Evolutionary conservation across 2,888 invertebrate species (phyloP).

Genomic region (Trachelus iudaicus): DNA sequence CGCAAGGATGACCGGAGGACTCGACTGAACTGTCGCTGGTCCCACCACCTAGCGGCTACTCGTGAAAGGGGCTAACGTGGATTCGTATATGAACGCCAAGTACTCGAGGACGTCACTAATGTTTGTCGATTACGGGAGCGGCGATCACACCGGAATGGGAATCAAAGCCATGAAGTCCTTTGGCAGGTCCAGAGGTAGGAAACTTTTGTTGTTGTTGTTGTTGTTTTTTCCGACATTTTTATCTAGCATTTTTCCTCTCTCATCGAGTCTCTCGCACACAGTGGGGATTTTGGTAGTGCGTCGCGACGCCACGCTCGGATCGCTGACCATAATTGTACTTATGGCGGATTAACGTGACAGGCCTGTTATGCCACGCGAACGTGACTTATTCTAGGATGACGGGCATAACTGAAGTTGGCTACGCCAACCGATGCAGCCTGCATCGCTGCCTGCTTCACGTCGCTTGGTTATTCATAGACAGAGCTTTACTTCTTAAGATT

Average conservation of each 20-base stretch:
- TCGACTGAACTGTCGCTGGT: not conserved
- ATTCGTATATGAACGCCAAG: constrained; percentile 14
- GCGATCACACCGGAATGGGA: constrained; percentile 79
- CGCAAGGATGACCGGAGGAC: not conserved
- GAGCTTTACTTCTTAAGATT: not conserved
- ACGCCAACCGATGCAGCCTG: constrained; percentile 36
- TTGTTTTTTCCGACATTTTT: not conserved
- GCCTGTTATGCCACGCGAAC: constrained; percentile 36
- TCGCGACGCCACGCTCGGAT: constrained; percentile 30
- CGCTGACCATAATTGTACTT: constrained; percentile 36
- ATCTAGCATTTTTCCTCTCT: not conserved
- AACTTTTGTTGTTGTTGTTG: not conserved
- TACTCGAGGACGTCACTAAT: constrained; percentile 63
- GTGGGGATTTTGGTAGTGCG: not conserved
- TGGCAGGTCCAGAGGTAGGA: constrained; percentile 85
- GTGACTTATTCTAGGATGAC: constrained; percentile 38
- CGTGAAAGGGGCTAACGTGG: not conserved
- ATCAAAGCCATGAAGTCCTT: constrained; percentile 90
- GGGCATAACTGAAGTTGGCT: constrained; percentile 44
- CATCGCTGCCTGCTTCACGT: constrained; percentile 13
- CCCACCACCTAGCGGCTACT: not conserved
- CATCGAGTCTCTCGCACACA: rapidly evolving
- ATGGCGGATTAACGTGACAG: constrained; percentile 42
- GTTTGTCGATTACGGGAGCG: constrained; percentile 71
- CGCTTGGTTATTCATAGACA: not conserved